phyloP scores from a whole-genome alignment of 2,888 invertebrate genomes.

The Capitulum mitella region DNA sequence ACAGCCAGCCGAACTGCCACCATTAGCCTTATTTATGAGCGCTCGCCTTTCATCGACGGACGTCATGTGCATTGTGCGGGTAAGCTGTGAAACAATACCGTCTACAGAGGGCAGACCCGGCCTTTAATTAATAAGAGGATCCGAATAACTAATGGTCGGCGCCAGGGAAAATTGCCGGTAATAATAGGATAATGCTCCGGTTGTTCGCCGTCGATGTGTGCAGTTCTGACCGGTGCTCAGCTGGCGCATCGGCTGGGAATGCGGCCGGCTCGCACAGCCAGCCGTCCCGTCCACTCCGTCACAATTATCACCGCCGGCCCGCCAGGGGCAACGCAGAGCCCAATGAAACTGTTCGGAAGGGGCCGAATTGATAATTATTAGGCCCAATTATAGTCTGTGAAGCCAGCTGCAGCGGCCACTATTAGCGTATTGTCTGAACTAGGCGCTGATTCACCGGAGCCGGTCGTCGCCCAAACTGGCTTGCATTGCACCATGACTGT shows the following conservation, averaged over 20 bases:
- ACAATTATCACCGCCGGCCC: not conserved
- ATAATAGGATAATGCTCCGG: not conserved
- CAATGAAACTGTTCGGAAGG: not conserved
- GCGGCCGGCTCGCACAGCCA: not conserved
- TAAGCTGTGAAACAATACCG: not conserved
- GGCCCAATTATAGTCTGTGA: not conserved
- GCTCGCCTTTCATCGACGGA: not conserved
- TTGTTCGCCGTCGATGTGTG: not conserved
- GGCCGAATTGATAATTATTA: conserved; percentile 16
- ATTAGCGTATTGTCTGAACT: not conserved
- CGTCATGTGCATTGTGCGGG: not conserved
- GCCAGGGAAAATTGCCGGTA: conserved; percentile 2
- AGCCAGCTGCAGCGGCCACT: not conserved
- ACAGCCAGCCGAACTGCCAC: not conserved
- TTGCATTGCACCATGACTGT: no score
- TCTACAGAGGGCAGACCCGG: not conserved
- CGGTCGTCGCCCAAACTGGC: no score
- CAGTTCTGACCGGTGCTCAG: not conserved
- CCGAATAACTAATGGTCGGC: not conserved
- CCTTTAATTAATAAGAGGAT: conserved; percentile 12
- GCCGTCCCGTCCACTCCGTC: not conserved
- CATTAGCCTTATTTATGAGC: not conserved
- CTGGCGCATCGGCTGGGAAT: not conserved
- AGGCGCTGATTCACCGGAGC: no score
- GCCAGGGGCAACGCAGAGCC: not conserved